Conservation (phyloP, 1,140 invertebrate genomes). For the Halictus rubicundus region DNA sequence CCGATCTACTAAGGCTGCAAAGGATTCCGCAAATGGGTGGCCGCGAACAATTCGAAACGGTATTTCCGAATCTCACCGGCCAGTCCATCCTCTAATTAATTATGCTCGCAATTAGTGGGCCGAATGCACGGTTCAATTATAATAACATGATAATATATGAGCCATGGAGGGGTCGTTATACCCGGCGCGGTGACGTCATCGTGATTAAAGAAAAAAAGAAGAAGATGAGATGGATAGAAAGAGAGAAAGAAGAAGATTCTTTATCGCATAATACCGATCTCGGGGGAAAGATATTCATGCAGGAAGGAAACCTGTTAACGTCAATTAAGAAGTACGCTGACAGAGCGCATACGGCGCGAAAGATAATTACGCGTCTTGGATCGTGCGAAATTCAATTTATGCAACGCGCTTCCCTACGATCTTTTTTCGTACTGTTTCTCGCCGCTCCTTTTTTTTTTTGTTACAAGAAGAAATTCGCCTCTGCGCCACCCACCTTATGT, state of each 20-base stretch:
- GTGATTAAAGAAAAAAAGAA: conserved; percentile 1
- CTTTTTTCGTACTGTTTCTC: conserved; percentile 1
- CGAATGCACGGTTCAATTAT: conserved; percentile 64
- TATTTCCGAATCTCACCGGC: conserved; percentile 49
- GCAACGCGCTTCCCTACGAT: not conserved
- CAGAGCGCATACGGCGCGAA: conserved; percentile 29
- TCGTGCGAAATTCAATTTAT: conserved; percentile 37
- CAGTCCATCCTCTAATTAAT: conserved; percentile 58
- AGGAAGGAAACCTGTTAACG: conserved; percentile 46
- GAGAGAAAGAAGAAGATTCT: conserved; percentile 18
- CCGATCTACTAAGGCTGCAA: conserved; percentile 15
- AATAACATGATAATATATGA: conserved; percentile 65
- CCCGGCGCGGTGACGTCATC: conserved; percentile 40
- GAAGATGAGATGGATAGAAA: not conserved
- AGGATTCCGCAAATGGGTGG: conserved; percentile 21
- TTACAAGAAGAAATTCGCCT: not conserved
- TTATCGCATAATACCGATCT: conserved; percentile 44
- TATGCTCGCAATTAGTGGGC: conserved; percentile 62
- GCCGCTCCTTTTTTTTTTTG: not conserved
- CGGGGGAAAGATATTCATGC: conserved; percentile 4
- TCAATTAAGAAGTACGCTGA: conserved; percentile 47
- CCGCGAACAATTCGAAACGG: conserved; percentile 42
- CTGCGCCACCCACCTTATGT: not conserved
- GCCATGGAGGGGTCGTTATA: conserved; percentile 59
- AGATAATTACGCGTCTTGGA: conserved; percentile 23